Evolutionary conservation across 2,888 invertebrate species (phyloP).

Genomic region (Enchytraeus crypticus): DNA sequence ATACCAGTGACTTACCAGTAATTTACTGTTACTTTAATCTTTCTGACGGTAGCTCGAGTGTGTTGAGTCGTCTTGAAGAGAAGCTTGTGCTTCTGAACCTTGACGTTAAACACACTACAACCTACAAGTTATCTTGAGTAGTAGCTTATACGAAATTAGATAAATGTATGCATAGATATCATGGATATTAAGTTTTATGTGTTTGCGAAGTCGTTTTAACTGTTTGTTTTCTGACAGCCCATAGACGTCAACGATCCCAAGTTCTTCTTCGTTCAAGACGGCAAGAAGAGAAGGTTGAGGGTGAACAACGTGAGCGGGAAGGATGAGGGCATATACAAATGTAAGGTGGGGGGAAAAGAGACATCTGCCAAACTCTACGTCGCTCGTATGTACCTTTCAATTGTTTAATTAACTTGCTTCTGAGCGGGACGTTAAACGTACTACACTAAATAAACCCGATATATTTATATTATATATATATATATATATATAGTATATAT

Average conservation of each 20-base stretch:
- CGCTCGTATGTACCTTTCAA: constrained; percentile 92
- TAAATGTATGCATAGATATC: not conserved
- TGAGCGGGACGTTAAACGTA: no score
- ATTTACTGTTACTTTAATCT: no score
- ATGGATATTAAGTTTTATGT: not conserved
- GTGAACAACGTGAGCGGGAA: constrained; percentile 90
- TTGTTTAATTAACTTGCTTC: no score
- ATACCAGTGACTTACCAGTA: no score
- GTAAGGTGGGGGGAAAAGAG: constrained; percentile 79
- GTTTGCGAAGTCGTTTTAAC: not conserved
- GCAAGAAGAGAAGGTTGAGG: constrained; percentile 81
- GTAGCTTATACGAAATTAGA: not conserved
- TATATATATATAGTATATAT: no score
- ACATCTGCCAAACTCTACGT: constrained; percentile 89
- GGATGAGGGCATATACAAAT: constrained; percentile 88
- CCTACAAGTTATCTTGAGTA: not conserved
- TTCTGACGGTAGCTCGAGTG: no score
- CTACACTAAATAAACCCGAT: no score
- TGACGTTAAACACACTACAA: no score
- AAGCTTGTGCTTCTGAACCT: no score
- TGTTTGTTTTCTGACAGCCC: constrained; percentile 1
- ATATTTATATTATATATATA: no score
- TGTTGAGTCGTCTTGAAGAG: no score
- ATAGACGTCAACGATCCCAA: constrained; percentile 28
- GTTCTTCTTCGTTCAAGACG: constrained; percentile 71